These are phyloP conservation scores for Acanthosepion esculentum DNA, from an alignment of 2,888 invertebrate genomes.

Conservation along the genomic window DNA sequence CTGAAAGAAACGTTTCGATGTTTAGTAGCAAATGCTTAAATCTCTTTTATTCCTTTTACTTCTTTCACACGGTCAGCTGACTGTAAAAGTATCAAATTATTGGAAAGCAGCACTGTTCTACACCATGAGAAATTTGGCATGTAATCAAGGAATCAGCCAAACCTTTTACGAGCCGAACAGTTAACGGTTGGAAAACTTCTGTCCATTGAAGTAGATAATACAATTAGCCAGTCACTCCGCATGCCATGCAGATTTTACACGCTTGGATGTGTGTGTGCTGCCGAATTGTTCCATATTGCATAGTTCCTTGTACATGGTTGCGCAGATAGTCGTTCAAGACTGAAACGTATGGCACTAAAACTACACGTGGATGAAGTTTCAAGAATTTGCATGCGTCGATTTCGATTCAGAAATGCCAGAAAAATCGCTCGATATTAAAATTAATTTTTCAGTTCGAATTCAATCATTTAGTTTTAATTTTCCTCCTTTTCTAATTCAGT, in stretches of 20 bases:
- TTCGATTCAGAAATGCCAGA: too few species aligned
- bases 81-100: background rate
- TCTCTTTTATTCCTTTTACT: background rate
- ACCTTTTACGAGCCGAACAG: background rate
- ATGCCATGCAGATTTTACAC: background rate
- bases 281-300: background rate
- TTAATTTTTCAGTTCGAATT: too few species aligned
- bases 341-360: background rate
- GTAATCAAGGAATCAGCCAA: background rate
- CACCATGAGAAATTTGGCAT: background rate
- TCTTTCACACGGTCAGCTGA: background rate
- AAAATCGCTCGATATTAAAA: too few species aligned
- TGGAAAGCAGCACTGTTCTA: background rate
- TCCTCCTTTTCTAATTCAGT: too few species aligned
- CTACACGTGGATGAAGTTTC: background rate
- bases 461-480: too few species aligned
- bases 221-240: background rate
- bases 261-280: background rate
- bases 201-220: conserved; percentile 1
- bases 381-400: background rate
- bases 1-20: background rate
- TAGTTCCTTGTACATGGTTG: background rate
- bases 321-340: background rate
- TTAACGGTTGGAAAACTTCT: too few species aligned
- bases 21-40: background rate